Conservation (phyloP, 2,113 vertebrate species). For the Desmodus rotundus region DNA sequence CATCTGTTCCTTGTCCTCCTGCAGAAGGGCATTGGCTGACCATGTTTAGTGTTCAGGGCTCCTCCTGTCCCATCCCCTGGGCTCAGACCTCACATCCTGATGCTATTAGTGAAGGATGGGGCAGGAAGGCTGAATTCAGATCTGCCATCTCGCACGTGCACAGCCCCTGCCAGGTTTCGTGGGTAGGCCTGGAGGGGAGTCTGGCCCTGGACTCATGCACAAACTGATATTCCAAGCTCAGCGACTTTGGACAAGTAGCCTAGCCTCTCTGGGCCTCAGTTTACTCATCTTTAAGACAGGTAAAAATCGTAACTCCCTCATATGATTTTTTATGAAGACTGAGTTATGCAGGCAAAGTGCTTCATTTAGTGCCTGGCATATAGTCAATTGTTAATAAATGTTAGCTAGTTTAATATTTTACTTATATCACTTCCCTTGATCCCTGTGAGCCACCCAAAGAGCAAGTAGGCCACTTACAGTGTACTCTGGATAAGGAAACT, state of each 20-base stretch:
- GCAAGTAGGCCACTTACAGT: background rate
- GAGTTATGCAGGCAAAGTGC: background rate
- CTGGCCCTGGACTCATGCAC: background rate
- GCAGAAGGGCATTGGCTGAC: background rate
- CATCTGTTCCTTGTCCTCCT: background rate
- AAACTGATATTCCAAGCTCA: background rate
- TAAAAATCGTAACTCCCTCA: background rate
- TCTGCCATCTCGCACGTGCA: background rate
- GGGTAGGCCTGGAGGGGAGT: too few species aligned
- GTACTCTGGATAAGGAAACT: background rate
- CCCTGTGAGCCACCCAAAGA: background rate
- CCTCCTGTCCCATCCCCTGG: background rate
- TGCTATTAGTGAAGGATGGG: background rate
- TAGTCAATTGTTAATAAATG: background rate
- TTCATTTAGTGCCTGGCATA: background rate
- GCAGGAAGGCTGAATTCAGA: background rate
- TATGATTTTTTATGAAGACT: background rate
- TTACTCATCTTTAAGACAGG: background rate
- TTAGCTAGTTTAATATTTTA: background rate
- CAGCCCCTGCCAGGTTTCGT: background rate
- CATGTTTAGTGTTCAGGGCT: background rate
- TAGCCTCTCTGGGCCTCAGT: background rate
- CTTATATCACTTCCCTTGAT: background rate
- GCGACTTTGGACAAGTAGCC: background rate
- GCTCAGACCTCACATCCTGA: background rate